Evolutionary conservation across 2,888 invertebrate genomes (phyloP), one percentile per base, ranked within the genome.

Genomic region (Phorcus lineatus): DNA sequence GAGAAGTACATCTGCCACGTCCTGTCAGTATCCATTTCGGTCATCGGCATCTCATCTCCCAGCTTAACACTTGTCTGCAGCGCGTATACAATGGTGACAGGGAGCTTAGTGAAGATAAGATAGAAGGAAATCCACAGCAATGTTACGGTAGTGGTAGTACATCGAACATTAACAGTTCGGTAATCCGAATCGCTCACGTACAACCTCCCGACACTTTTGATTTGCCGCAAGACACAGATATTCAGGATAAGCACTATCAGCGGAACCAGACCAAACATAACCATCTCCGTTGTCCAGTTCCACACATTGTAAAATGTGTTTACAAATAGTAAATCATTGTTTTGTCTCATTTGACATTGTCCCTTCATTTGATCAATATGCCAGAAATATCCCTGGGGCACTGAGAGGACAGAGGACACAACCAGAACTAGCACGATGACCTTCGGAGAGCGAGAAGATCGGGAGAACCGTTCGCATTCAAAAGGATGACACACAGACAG

Each of bases 321-420:
- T 16, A 80, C 75, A 0, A 82, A 83, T 11, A 75, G 62, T 16
- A 84, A 82, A n/a, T 82, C 79, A 28, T 86, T 79, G n/a, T 80
- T 74, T 6, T 74, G 78, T 47, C 89, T 85, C 19, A 81, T 74
- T 0, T 82, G 78, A 2, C 82, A 82, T 62, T 87, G 86, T 19
- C 84, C 85, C 36, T 80, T 85, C 36, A 78, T 82, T 24, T 82
- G 75, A 57, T 86, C 84, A 52, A 89, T 88, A 22, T 83, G 83
- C 92, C 92, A 92, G 83, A 92, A 90, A 74, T 90, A 90, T 2
- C 88, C 89, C 84, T 92, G 92, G 0, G 90, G 89, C n/a, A 87
- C 74, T 16, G 90, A 86, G n/a, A 91, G 82, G 0, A 82, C 74
- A 11, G 88, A 74, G 2, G 90, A 88, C 16, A 86, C 55, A 1